Evolutionary conservation across 2,797 vertebrate species (phyloP).

Genomic region (Poecilia picta): DNA sequence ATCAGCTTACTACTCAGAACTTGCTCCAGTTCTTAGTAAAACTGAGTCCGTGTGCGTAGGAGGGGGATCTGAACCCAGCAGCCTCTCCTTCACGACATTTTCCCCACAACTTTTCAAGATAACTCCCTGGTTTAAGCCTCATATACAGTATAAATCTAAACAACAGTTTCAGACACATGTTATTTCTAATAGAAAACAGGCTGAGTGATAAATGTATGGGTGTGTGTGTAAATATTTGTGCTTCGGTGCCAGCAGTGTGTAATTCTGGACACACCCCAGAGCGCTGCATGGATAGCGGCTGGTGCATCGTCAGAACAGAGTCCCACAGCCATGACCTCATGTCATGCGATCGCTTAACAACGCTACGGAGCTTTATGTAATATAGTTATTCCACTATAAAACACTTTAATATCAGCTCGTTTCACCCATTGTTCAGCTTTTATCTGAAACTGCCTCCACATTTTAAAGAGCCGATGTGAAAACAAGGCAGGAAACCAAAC

Average conservation of each 20-base stretch:
- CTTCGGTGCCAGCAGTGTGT: slow-evolving; percentile 15
- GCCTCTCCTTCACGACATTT: neutral
- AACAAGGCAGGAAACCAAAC: neutral
- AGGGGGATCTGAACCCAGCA: neutral
- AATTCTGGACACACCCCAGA: slow-evolving; percentile 46
- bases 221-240: slow-evolving; percentile 20
- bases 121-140: neutral
- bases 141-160: neutral
- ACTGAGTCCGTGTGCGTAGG: neutral
- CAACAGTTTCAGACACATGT: neutral
- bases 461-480: neutral
- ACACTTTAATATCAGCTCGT: neutral
- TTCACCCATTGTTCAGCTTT: neutral
- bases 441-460: neutral
- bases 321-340: slow-evolving; percentile 66
- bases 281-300: slow-evolving; percentile 16
- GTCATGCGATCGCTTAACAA: slow-evolving; percentile 38
- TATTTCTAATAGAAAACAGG: slow-evolving; percentile 11
- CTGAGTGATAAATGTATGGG: slow-evolving; percentile 15
- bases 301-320: slow-evolving; percentile 56
- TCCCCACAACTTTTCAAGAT: neutral
- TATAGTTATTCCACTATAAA: neutral
- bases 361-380: neutral
- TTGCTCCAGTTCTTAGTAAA: slow-evolving; percentile 1
- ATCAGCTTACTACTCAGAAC: slow-evolving; percentile 1